Base-by-base conservation (phyloP, 2,797 vertebrate species). In the Melanotaenia maccullochi region DNA sequence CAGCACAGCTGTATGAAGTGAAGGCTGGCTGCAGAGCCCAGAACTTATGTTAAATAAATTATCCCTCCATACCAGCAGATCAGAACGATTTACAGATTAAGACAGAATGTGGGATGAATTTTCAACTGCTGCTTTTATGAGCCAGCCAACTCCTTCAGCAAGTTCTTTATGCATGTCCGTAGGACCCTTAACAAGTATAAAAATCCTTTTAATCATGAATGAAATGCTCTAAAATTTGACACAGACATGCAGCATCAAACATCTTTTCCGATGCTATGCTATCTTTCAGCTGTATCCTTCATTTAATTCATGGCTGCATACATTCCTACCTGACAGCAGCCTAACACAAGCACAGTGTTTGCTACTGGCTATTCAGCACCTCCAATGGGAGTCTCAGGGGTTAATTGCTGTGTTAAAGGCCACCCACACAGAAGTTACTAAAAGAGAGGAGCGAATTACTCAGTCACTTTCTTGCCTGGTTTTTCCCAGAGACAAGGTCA, bases 371-470 rank as follows among this genome's bases (percentile, higher is more conserved):
- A 42, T 77, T 65, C 60, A 65, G 3, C 4, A 0, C 49, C 65
- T 77, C 32, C 42, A 55, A 0, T 51, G n/a, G 62, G 75, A 64
- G 54, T 52, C 42, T 64, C 14, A 2, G 44, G 42, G 78, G 85
- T 85, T 80, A 79, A 85, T 72, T 64, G 70, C 1, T 8, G n/a
- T 18, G 63, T 75, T 75, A 78, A 73, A 86, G 73, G 63, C 25
- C 60, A 44, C 44, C 47, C 49, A 79, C 66, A 64, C 63, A 73
- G 30, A 71, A 35, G 49, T 60, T 68, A 38, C 61, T 61, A 47
- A 71, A 57, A 58, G 32, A 73, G 33, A 79, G 20, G 7, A 64
- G n/a, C 18, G 20, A 62, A 65, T 60, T 54, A 44, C 42, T 77
- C 69, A 60, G 70, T 68, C 49, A 40, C 56, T 68, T 74, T 42